These are phyloP conservation scores for Sinocyclocheilus anshuiensis DNA, from an alignment of 2,113 vertebrate species.

Conservation along the genomic window DNA sequence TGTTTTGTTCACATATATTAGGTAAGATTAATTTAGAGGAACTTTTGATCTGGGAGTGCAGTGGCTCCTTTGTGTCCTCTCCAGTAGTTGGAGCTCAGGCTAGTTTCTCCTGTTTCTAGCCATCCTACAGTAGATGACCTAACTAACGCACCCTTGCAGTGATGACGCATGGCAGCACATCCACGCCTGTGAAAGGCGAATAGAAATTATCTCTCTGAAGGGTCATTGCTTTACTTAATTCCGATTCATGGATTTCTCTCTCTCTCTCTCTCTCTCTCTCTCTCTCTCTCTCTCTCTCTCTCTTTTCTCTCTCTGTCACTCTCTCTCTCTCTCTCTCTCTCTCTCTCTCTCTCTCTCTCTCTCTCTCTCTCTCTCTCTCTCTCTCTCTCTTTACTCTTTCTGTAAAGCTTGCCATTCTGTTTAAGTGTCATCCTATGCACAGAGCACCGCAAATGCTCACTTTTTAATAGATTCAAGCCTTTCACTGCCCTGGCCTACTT, in stretches of 20 bases:
- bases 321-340: too few relatives aligned
- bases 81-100: slow-evolving; percentile 52
- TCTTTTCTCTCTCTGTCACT: too few relatives aligned
- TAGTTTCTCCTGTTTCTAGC: slow-evolving; percentile 63
- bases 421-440: slow-evolving; percentile 60
- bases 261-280: slow-evolving; percentile 11
- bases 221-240: slow-evolving; percentile 39
- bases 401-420: slow-evolving; percentile 49
- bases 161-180: slow-evolving; percentile 64
- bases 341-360: too few relatives aligned
- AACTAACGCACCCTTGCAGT: slow-evolving; percentile 12
- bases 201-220: slow-evolving; percentile 36
- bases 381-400: slow-evolving; percentile 15
- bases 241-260: slow-evolving; percentile 28
- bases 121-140: slow-evolving; percentile 47
- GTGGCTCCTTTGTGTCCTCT: neutral
- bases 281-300: neutral
- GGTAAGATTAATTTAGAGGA: neutral
- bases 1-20: neutral
- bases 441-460: slow-evolving; percentile 35
- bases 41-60: neutral
- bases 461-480: slow-evolving; percentile 64
- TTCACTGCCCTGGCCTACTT: slow-evolving; percentile 65
- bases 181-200: slow-evolving; percentile 47
- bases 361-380: slow-evolving; percentile 21